phyloP scores from a whole-genome alignment of 2,113 vertebrate genomes.

The Anser cygnoides region DNA sequence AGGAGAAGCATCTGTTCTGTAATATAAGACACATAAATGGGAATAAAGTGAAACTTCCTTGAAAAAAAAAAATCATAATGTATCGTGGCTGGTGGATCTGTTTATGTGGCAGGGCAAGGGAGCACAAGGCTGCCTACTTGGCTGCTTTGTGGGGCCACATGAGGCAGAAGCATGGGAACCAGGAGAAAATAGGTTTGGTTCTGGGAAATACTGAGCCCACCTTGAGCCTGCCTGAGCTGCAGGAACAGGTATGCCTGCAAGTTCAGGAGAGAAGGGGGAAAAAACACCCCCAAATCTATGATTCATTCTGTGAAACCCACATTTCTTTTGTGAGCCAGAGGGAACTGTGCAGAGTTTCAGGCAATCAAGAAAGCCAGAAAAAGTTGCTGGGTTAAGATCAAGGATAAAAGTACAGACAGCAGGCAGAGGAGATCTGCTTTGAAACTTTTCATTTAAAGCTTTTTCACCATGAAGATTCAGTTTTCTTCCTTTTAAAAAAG shows the following conservation, averaged over 20 bases:
- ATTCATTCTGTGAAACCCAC: not conserved
- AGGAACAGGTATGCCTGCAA: not conserved
- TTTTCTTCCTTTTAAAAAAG: not conserved
- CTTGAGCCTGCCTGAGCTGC: not conserved
- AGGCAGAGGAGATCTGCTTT: not conserved
- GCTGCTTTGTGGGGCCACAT: fast-evolving
- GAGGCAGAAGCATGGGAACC: fast-evolving
- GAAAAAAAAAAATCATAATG: too few relatives aligned
- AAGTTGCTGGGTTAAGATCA: not conserved
- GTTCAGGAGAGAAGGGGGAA: not conserved
- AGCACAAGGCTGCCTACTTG: not conserved
- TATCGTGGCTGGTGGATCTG: not conserved
- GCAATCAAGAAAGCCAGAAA: not conserved
- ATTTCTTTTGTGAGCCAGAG: not conserved
- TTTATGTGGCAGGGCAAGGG: not conserved
- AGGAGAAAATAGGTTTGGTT: not conserved
- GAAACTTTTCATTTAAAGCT: not conserved
- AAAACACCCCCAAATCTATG: not conserved
- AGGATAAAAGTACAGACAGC: not conserved
- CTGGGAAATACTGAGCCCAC: not conserved
- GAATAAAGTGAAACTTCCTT: not conserved
- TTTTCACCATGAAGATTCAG: not conserved
- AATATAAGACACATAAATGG: not conserved
- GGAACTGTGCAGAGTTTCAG: not conserved
- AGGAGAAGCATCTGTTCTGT: not conserved